phyloP scores from a whole-genome alignment of 2,888 invertebrate genomes.

The Monochamus alternatus region DNA sequence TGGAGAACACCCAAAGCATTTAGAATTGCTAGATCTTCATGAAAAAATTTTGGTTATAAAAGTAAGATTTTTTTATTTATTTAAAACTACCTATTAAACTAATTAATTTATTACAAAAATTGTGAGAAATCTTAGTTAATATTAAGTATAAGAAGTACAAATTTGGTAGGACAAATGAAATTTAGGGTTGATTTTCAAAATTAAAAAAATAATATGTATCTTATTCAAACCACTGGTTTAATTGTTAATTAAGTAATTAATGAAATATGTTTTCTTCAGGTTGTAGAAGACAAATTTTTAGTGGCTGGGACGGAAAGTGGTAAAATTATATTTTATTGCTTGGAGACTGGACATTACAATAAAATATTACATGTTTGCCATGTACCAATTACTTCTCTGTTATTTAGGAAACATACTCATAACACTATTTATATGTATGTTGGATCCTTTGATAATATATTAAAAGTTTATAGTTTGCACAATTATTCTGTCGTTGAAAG shows the following conservation, averaged over 20 bases:
- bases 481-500: slow-evolving; percentile 73
- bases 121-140: too few species aligned
- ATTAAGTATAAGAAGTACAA: too few species aligned
- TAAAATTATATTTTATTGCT: slow-evolving; percentile 76
- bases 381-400: slow-evolving; percentile 77
- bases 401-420: slow-evolving; percentile 69
- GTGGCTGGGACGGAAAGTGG: slow-evolving; percentile 79
- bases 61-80: slow-evolving; percentile 43
- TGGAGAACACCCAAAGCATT: slow-evolving; percentile 42
- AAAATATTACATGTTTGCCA: slow-evolving; percentile 76
- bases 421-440: slow-evolving; percentile 73
- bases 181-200: too few species aligned
- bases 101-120: too few species aligned
- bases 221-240: too few species aligned
- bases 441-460: slow-evolving; percentile 77
- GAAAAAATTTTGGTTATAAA: slow-evolving; percentile 61
- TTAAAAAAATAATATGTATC: too few species aligned
- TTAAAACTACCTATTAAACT: background rate
- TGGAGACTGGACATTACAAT: slow-evolving; percentile 68
- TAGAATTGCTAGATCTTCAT: slow-evolving; percentile 53
- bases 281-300: slow-evolving; percentile 74
- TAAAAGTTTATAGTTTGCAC: slow-evolving; percentile 76
- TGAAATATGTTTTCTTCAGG: slow-evolving; percentile 70
- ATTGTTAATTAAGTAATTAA: background rate
- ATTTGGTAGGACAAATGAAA: too few species aligned